Base-by-base conservation (phyloP, 2,797 vertebrate genomes). In the Tenualosa ilisha region DNA sequence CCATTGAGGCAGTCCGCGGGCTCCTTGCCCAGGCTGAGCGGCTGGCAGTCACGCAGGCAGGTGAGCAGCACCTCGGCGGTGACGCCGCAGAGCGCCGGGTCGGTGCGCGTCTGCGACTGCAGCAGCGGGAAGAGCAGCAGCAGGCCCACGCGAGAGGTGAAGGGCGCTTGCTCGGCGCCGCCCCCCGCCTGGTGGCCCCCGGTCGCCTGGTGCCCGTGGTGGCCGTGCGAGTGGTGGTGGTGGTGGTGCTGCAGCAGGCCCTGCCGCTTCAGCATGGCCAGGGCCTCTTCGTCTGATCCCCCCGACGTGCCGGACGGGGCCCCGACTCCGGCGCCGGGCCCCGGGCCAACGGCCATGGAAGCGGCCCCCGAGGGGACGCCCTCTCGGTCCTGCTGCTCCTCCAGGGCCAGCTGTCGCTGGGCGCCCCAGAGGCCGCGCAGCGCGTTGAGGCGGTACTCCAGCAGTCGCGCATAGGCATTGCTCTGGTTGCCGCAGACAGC, bases 401-500 rank as follows among this genome's bases (percentile, higher is more conserved):
- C 96, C 91, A 96, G 88, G 88, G 95, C 95, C 86, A 96, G 91
- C 91, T 96, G 96, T 82, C 97, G 97, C 93, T 99, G 98, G 5
- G 98, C 98, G 3, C 97, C 98, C 98, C 98, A 99, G 86, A 99
- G 96, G 81, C 98, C 98, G 0, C 98, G 97, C 90, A 99, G 90
- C 0, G 98, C 98, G 6, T 99, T 99, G 72, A 99, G 96, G 7
- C 98, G 97, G 91, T 99, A 99, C 89, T 99, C 98, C 89, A 99
- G 94, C 83, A 99, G 95, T 9, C 98, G 97, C 0, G 98, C 98
- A 0, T 99, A 99, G 1, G 98, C 98, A 0, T 99, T 99, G 94
- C 98, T 99, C 95, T 99, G 98, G 91, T 99, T 99, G 3, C 98
- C 98, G n/a, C 98, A 99, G 65, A 99, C 96, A 0, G 98, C 96